Conservation (phyloP, 37 sponge, comb jelly and placozoan genomes). For the Dysidea cf. avara region DNA sequence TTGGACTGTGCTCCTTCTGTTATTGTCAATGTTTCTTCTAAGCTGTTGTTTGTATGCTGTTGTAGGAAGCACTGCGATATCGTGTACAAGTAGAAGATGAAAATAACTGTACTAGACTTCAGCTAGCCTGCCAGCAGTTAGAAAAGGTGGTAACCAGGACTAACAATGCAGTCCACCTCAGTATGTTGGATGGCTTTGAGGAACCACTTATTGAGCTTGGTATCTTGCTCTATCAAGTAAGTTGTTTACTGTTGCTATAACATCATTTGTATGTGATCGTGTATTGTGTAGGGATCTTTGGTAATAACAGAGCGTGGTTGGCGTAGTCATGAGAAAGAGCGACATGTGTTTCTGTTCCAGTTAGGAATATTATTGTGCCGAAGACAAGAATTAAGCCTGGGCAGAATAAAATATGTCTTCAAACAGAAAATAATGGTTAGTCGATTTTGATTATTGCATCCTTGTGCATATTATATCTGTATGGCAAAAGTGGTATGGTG, state of each 20-base stretch:
- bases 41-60: no score
- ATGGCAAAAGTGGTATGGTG: no score
- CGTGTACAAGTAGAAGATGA: constrained; percentile 15
- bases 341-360: constrained; percentile 67
- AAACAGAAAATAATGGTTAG: constrained; percentile 64
- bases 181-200: constrained; percentile 47
- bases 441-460: no score
- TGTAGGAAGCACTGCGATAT: constrained; percentile 41
- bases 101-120: background rate
- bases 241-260: no score
- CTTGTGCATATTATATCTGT: no score
- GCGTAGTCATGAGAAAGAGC: constrained; percentile 52
- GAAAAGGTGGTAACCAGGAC: constrained; percentile 44
- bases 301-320: no score
- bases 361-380: constrained; percentile 48
- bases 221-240: constrained; percentile 29
- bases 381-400: constrained; percentile 21
- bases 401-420: constrained; percentile 49
- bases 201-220: constrained; percentile 50
- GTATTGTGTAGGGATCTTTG: no score
- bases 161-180: constrained; percentile 74
- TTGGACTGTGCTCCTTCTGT: no score
- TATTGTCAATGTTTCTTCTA: no score
- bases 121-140: constrained; percentile 36
- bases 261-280: no score